Percentiles rank a stretch among this genome's conserved stretches.
These are phyloP conservation scores for Rhyzopertha dominica DNA, from an alignment of 1,140 invertebrate species.

Conservation along the genomic window DNA sequence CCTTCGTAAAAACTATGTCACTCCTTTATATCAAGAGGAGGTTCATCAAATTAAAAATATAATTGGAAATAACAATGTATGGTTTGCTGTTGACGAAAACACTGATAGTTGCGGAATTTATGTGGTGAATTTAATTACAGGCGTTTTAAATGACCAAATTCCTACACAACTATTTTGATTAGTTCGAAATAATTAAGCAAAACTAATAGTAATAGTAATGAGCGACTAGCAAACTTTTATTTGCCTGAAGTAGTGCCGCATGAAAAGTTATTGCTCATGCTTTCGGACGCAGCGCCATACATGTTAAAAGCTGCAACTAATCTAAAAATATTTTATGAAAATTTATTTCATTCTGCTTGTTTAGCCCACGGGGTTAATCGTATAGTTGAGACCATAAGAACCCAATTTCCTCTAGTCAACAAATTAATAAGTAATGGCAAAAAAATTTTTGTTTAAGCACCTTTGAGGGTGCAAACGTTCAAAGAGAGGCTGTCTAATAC, in stretches of 20 bases:
- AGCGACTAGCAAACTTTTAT: constrained; percentile 8
- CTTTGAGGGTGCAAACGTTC: constrained; percentile 6
- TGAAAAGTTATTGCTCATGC: constrained; percentile 19
- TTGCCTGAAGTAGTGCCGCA: not conserved
- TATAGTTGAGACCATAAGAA: constrained; percentile 17
- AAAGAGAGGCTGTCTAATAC: constrained; percentile 11
- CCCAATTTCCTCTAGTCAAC: constrained; percentile 17
- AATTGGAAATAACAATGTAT: no score
- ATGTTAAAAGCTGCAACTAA: constrained; percentile 16
- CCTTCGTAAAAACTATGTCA: not conserved
- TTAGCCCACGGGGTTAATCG: constrained; percentile 19
- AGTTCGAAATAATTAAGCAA: constrained; percentile 10
- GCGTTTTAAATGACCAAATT: constrained; percentile 3
- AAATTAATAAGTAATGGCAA: constrained; percentile 19
- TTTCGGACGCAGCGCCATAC: constrained; percentile 18
- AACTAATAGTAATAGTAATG: constrained; percentile 4
- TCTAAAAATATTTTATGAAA: constrained; percentile 23
- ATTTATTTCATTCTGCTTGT: constrained; percentile 19
- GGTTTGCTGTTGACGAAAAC: constrained; percentile 5
- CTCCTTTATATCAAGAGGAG: not conserved
- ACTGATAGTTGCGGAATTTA: constrained; percentile 7
- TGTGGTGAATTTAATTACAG: constrained; percentile 8
- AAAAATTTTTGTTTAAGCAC: constrained; percentile 19
- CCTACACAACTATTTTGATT: constrained; percentile 9
- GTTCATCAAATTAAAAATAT: no score